Evolutionary conservation across 2,888 invertebrate genomes (phyloP).

Genomic region (Ptychoptera contaminata): DNA sequence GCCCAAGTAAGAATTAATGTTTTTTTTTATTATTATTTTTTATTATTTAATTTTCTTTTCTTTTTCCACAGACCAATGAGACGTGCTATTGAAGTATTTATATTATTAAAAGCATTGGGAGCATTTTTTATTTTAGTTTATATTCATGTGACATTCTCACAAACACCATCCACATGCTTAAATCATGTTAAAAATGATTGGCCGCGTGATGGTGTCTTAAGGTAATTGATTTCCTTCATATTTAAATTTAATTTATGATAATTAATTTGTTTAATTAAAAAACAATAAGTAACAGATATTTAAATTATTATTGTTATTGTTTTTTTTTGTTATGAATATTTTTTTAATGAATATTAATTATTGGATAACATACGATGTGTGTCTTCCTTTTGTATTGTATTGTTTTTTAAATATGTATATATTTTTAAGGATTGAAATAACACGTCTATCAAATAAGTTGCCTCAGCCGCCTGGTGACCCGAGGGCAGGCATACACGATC

Average conservation of each 20-base stretch:
- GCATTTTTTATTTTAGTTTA: conserved; percentile 86
- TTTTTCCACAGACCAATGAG: conserved; percentile 19
- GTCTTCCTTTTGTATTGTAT: neutral
- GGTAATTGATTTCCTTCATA: conserved; percentile 14
- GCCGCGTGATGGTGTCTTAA: conserved; percentile 87
- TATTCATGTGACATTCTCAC: conserved; percentile 87
- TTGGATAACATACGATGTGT: neutral
- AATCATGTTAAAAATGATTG: conserved; percentile 75
- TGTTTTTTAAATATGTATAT: too few species aligned
- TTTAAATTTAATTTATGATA: neutral
- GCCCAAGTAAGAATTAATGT: conserved; percentile 57
- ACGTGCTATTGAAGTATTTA: conserved; percentile 22
- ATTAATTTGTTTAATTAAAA: neutral
- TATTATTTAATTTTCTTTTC: conserved; percentile 2
- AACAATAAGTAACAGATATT: neutral
- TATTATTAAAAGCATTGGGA: conserved; percentile 47
- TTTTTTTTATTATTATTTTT: conserved; percentile 2
- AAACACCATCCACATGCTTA: conserved; percentile 84
- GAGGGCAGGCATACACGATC: neutral
- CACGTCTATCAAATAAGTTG: too few species aligned
- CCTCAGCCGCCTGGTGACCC: too few species aligned
- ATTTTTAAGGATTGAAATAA: too few species aligned
- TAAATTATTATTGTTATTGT: neutral
- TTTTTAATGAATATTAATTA: neutral
- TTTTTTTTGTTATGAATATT: neutral